These are phyloP conservation scores for Morus bassanus DNA, from an alignment of 2,797 vertebrate genomes.

Conservation along the genomic window DNA sequence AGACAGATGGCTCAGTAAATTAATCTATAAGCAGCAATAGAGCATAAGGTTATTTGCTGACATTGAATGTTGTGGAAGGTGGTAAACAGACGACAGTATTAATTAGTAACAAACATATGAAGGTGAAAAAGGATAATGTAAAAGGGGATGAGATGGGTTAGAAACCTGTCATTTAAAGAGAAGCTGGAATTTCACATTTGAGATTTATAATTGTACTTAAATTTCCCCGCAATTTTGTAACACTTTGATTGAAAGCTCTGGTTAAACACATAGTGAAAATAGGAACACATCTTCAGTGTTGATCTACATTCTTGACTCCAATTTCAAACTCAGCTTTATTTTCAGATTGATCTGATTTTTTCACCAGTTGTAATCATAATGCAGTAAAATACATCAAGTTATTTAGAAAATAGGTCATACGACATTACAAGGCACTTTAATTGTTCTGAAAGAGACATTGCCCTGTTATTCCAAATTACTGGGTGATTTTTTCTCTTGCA, in stretches of 20 bases:
- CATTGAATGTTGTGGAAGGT: constrained; percentile 31
- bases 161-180: neutral
- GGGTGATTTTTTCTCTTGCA: neutral
- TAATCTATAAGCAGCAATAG: constrained; percentile 61
- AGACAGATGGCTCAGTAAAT: constrained; percentile 71
- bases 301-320: neutral
- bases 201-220: neutral
- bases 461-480: neutral
- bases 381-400: neutral
- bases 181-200: neutral
- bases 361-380: neutral
- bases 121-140: constrained; percentile 31
- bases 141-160: neutral
- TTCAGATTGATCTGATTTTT: neutral
- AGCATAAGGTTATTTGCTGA: constrained; percentile 62
- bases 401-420: neutral
- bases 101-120: constrained; percentile 38
- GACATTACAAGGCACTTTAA: neutral
- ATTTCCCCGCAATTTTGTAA: neutral
- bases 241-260: neutral
- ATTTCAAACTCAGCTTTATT: neutral
- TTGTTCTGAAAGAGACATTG: neutral
- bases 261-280: neutral
- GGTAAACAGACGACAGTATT: constrained; percentile 23
- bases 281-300: neutral